Percentiles rank a stretch among this genome's conserved stretches.
These are phyloP conservation scores for Lycodopsis pacificus DNA, from an alignment of 2,797 vertebrate species.

Conservation along the genomic window DNA sequence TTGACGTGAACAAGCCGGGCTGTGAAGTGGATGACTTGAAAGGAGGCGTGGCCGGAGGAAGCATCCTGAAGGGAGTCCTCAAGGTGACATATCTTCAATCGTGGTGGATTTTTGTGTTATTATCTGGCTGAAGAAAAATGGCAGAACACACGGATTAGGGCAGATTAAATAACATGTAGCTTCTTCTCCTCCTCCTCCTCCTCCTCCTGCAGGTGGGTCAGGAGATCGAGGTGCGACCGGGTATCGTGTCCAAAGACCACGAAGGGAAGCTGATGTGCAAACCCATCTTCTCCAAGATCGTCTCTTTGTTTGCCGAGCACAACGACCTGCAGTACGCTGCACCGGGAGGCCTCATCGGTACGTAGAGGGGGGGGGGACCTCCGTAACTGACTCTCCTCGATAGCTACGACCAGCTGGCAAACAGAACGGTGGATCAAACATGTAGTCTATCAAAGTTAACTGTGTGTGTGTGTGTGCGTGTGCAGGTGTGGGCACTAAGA, in stretches of 20 bases:
- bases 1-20: slow-evolving; percentile 98
- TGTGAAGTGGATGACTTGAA: slow-evolving; percentile 99
- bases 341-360: slow-evolving; percentile 98
- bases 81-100: slow-evolving; percentile 84
- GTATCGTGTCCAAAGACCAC: slow-evolving; percentile 98
- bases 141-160: too few species aligned
- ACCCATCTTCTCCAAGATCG: slow-evolving; percentile 99
- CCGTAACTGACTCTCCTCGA: too few species aligned
- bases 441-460: too few species aligned
- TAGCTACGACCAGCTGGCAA: too few species aligned
- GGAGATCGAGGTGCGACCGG: slow-evolving; percentile 97
- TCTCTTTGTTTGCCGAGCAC: slow-evolving; percentile 97
- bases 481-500: slow-evolving; percentile 97
- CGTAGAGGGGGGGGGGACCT: slow-evolving; percentile 12
- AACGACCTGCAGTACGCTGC: slow-evolving; percentile 98
- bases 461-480: too few species aligned
- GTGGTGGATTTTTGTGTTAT: too few species aligned
- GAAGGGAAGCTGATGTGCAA: slow-evolving; percentile 99
- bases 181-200: too few species aligned
- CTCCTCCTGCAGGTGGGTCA: slow-evolving; percentile 91
- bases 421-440: too few species aligned
- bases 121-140: too few species aligned
- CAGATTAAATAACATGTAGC: too few species aligned
- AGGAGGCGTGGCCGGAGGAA: slow-evolving; percentile 97
- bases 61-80: slow-evolving; percentile 97